Conservation (phyloP, 2,797 vertebrate species). For the Aeoliscus strigatus region DNA sequence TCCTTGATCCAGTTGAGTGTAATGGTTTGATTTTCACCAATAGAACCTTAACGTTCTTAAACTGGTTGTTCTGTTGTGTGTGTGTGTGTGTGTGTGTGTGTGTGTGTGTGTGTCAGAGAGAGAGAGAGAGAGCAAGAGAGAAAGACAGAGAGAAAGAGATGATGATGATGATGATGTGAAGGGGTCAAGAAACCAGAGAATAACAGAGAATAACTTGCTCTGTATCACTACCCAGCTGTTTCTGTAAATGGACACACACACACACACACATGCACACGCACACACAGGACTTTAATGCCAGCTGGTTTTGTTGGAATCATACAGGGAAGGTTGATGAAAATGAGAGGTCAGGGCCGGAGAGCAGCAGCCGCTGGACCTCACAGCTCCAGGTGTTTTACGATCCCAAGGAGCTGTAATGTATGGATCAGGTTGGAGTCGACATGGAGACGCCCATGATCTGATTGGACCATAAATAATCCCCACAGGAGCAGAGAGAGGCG, state of each 20-base stretch:
- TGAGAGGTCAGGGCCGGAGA: constrained; percentile 55
- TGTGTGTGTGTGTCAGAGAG: not conserved
- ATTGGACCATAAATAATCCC: constrained; percentile 69
- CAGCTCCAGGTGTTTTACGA: constrained; percentile 56
- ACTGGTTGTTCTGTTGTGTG: constrained; percentile 16
- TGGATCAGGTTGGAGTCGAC: constrained; percentile 60
- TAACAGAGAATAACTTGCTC: constrained; percentile 36
- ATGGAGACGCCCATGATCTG: constrained; percentile 52
- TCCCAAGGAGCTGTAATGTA: constrained; percentile 56
- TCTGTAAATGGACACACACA: constrained; percentile 7
- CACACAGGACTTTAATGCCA: constrained; percentile 19
- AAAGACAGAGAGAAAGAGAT: not conserved
- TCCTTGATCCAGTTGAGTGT: constrained; percentile 14
- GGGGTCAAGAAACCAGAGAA: constrained; percentile 17
- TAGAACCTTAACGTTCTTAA: constrained; percentile 3
- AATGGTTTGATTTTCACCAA: constrained; percentile 11
- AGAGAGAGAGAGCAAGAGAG: not conserved
- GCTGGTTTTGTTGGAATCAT: constrained; percentile 22
- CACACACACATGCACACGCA: constrained; percentile 12
- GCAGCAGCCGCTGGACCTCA: too few species aligned
- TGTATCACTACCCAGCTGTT: constrained; percentile 55
- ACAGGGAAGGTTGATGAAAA: constrained; percentile 25
- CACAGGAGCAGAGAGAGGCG: constrained; percentile 44
- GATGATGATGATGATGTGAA: too few species aligned
- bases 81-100: constrained; percentile 8